Percentiles rank a stretch among this genome's conserved stretches.
Conservation (phyloP, 2,888 invertebrate species). For the Punctoribates punctum region DNA sequence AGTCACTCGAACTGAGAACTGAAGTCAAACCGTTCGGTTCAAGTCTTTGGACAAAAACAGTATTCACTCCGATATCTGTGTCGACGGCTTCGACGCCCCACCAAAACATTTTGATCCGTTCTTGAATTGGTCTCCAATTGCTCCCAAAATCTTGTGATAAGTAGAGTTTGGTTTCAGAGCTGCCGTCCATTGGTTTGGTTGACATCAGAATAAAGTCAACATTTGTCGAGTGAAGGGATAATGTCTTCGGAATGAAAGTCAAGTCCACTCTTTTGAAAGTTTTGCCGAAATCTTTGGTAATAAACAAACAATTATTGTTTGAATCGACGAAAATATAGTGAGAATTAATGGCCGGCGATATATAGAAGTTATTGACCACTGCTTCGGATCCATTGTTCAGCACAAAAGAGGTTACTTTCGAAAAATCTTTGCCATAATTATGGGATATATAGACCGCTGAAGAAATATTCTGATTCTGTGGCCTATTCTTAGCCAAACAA, state of each 20-base stretch:
- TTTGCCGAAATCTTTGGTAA: slow-evolving; percentile 69
- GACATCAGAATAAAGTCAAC: slow-evolving; percentile 15
- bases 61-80: slow-evolving; percentile 45
- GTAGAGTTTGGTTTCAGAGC: slow-evolving; percentile 63
- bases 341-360: slow-evolving; percentile 71
- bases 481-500: slow-evolving; percentile 69
- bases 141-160: slow-evolving; percentile 70
- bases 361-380: slow-evolving; percentile 75
- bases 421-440: slow-evolving; percentile 77
- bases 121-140: slow-evolving; percentile 66
- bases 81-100: slow-evolving; percentile 57
- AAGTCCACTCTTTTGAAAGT: slow-evolving; percentile 64
- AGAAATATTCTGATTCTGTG: slow-evolving; percentile 53
- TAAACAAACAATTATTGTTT: slow-evolving; percentile 69
- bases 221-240: slow-evolving; percentile 67
- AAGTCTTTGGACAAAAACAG: slow-evolving; percentile 62
- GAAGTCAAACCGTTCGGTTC: slow-evolving; percentile 62
- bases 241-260: slow-evolving; percentile 70
- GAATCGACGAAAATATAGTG: slow-evolving; percentile 83
- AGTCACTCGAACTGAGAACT: slow-evolving; percentile 54
- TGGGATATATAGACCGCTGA: slow-evolving; percentile 80
- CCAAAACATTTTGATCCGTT: slow-evolving; percentile 71
- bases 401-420: slow-evolving; percentile 45
- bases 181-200: slow-evolving; percentile 18
- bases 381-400: slow-evolving; percentile 51